A percentile compares a stretch with the other conserved stretches of the same genome.
These are phyloP conservation scores for Andrena praecox DNA, from an alignment of 2,888 invertebrate species.

Conservation along the genomic window DNA sequence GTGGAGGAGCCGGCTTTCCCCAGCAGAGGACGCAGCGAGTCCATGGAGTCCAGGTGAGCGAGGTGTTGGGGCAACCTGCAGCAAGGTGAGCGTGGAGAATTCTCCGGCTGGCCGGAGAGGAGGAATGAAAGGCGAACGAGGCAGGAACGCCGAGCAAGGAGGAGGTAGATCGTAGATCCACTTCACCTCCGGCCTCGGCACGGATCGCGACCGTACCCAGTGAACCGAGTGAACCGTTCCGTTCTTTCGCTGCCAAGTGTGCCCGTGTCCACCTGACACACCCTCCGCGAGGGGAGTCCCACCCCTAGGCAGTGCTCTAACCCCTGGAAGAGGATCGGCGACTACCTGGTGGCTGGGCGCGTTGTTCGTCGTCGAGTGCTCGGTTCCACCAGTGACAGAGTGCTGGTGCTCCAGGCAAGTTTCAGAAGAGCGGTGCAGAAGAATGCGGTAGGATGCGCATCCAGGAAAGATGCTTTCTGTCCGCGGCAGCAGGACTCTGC, in stretches of 20 bases:
- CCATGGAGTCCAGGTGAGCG: conserved; percentile 5
- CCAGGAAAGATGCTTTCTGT: conserved; percentile 77
- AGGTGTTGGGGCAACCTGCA: conserved; percentile 27
- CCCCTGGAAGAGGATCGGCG: neutral
- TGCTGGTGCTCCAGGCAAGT: conserved; percentile 28
- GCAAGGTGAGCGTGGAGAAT: conserved; percentile 70
- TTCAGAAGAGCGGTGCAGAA: conserved; percentile 58
- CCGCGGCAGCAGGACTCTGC: conserved; percentile 74
- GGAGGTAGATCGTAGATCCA: conserved; percentile 69
- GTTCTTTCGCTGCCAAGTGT: neutral
- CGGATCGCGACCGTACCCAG: conserved; percentile 59
- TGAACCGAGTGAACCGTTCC: conserved; percentile 40
- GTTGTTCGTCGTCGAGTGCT: neutral
- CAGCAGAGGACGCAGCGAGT: conserved; percentile 9
- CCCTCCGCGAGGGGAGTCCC: no score
- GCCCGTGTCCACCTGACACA: neutral
- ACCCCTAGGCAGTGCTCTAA: neutral
- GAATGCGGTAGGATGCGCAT: conserved; percentile 81
- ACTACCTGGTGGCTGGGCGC: neutral
- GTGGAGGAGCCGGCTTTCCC: conserved; percentile 6
- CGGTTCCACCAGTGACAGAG: neutral
- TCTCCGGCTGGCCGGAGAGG: conserved; percentile 58
- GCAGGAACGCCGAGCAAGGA: conserved; percentile 25
- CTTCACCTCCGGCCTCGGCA: conserved; percentile 72
- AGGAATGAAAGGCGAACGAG: conserved; percentile 68